Evolutionary conservation across 2,113 vertebrate species (phyloP).

Genomic region (Saccopteryx leptura): DNA sequence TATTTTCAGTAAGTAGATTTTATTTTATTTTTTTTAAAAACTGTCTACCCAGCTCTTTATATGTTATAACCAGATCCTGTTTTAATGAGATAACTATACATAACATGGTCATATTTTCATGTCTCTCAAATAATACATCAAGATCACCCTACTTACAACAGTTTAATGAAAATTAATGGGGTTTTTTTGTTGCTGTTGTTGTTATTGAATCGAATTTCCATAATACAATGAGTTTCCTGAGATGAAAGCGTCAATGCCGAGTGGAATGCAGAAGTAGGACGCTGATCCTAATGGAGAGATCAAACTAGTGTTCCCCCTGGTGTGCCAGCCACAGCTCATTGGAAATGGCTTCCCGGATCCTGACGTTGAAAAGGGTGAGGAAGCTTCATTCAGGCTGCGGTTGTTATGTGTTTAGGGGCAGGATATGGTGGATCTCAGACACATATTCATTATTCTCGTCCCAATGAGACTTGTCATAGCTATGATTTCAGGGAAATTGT

Average conservation of each 20-base stretch:
- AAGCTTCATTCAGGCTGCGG: not conserved
- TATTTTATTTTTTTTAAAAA: constrained; percentile 8
- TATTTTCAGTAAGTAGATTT: constrained; percentile 80
- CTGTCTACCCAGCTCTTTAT: constrained; percentile 68
- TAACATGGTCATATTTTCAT: constrained; percentile 76
- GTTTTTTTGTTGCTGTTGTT: constrained; percentile 67
- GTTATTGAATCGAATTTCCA: constrained; percentile 77
- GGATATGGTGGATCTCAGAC: not conserved
- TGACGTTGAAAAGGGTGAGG: not conserved
- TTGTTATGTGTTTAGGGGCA: too few species aligned
- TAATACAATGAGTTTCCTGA: constrained; percentile 74
- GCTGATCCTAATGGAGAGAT: constrained; percentile 50
- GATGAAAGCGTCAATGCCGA: constrained; percentile 77
- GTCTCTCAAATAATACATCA: constrained; percentile 78
- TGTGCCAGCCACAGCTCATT: not conserved
- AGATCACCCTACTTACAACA: constrained; percentile 75
- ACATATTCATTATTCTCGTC: not conserved
- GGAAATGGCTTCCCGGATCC: not conserved
- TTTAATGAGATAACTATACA: constrained; percentile 82
- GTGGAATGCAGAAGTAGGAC: constrained; percentile 56
- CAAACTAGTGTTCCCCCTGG: not conserved
- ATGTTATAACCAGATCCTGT: constrained; percentile 68
- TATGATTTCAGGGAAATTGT: not conserved
- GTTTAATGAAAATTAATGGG: constrained; percentile 80
- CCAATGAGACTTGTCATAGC: not conserved